Evolutionary conservation across 2,888 invertebrate genomes (phyloP), one percentile per base, ranked within the genome.

Genomic region (Ischnus inquisitorius): DNA sequence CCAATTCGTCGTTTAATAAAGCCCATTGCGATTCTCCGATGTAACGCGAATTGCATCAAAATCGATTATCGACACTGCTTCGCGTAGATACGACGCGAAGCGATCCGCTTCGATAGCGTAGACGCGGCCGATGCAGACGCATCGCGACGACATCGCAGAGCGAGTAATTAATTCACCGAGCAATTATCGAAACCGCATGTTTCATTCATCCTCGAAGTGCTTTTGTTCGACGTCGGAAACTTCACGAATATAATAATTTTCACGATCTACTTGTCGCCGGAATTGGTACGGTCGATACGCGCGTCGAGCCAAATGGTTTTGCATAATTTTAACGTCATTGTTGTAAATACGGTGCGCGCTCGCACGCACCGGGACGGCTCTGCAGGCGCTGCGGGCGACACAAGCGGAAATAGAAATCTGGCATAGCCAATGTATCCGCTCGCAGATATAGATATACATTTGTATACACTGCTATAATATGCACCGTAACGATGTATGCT

Each of bases 371-470:
- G n/a, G n/a, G n/a, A n/a, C n/a, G 48, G 41, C 51, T 19, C 60
- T 64, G 8, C 16, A n/a, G 67, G 43, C 39, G 39, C 41, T 39
- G 48, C 14, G 54, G 57, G 76, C 48, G 65, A 76, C 83, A 76
- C 83, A 76, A 80, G 60, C 79, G 79, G 79, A 80, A 80, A 76
- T 83, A 77, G 76, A 83, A 72, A 83, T 83, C 83, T 75, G 76
- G 76, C 64, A 72, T 83, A 77, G 71, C 72, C 72, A 72, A 83
- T 83, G 79, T 77, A 71, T 83, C 79, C 83, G 77, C 72, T 80
- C 60, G 62, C 54, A 6, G 16, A 16, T 71, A 39, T 28, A 19
- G 25, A 19, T 46, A 39, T 77, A 39, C 34, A 78, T 54, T 14
- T 43, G 22, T 12, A 69, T 39, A 46, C 3, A 19, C 46, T 28